Base-by-base conservation (phyloP, 2,113 vertebrate species). In the Ciconia boyciana region DNA sequence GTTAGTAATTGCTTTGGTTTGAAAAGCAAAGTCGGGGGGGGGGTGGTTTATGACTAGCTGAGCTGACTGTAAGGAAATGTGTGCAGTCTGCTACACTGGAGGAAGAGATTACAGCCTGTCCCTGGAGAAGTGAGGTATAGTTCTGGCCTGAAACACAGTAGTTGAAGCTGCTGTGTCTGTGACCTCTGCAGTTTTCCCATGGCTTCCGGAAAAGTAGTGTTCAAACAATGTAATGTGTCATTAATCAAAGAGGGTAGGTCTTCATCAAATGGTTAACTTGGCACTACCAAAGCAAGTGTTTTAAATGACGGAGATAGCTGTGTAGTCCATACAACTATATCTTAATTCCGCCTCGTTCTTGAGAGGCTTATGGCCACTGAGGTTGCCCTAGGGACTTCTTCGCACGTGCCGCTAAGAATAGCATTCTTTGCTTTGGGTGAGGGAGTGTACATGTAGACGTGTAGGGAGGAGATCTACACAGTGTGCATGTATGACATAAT, bases 361-460 rank as follows among this genome's bases (percentile, higher is more conserved):
- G 9, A 76, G 89, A 68, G 26, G 8, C 19, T 17, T 48, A 3
- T 0, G 2, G 39, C 14, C 8, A 0, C 64, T 9, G 12, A 52
- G 39, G 34, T 14, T 3, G 66, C 10, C 1, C 24, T 9, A 7
- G 29, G 43, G 66, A 44, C 28, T 22, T 32, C 68, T 51, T 54
- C 0, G 1, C 46, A 5, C 0, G 1, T 48, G 57, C 62, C 49
- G 39, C 68, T 41, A 9, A 60, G 76, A 88, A 10, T 2, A 10
- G 19, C 1, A 4, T 48, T 68, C 41, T 66, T 75, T 51, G n/a
- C 61, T 80, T 69, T 7, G 13, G 21, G 15, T 4, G 16, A 11
- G 4, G 7, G 10, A 8, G 15, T 18, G 8, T 44, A 17, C 3
- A 1, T 34, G 46, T 61, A 26, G 2, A 0, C 2, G 2, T 16